phyloP scores from a whole-genome alignment of 2,797 vertebrate genomes.

The Dipus sagitta region DNA sequence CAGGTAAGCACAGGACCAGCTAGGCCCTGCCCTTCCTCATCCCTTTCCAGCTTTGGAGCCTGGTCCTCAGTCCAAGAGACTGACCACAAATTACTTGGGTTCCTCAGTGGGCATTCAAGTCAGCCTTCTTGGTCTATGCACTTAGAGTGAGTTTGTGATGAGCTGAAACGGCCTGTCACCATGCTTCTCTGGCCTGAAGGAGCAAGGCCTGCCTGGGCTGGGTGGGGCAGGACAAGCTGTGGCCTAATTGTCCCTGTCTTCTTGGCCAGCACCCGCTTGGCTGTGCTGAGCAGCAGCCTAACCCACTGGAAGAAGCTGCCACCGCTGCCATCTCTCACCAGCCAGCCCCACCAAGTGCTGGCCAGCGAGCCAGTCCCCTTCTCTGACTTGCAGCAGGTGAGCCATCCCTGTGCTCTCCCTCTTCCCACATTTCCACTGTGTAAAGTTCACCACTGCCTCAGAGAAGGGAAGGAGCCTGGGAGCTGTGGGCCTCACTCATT shows the following conservation, averaged over 20 bases:
- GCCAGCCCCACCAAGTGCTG: slow-evolving; percentile 97
- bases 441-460: slow-evolving; percentile 18
- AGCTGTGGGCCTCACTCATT: neutral
- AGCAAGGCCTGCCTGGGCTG: neutral
- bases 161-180: neutral
- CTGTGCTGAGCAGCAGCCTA: slow-evolving; percentile 93
- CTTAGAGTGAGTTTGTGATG: slow-evolving; percentile 16
- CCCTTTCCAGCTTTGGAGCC: neutral
- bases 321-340: slow-evolving; percentile 95
- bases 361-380: slow-evolving; percentile 95
- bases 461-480: neutral
- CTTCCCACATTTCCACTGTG: neutral
- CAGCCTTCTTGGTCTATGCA: neutral
- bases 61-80: neutral
- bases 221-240: neutral
- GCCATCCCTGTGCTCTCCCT: neutral
- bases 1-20: slow-evolving; percentile 88
- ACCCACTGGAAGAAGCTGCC: slow-evolving; percentile 95
- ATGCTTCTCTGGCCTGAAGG: slow-evolving; percentile 13
- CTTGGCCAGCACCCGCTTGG: slow-evolving; percentile 92
- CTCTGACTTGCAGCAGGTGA: slow-evolving; percentile 96
- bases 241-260: slow-evolving; percentile 16
- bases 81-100: neutral
- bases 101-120: neutral
- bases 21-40: neutral